Conservation (phyloP, 2,797 vertebrate species). For the Gymnoscopelus microlampas region DNA sequence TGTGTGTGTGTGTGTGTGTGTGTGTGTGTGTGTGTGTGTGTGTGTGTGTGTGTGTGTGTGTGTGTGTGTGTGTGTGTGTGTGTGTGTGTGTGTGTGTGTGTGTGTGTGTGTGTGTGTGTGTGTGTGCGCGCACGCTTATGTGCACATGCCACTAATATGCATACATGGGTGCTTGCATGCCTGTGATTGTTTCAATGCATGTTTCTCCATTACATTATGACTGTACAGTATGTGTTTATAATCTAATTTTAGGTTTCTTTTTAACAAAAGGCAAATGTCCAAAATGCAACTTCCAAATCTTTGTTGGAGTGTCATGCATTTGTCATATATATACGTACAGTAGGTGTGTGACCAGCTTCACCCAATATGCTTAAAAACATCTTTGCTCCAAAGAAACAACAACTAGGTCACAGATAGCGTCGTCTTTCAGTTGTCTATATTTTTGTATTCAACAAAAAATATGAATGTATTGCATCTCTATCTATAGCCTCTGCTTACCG, state of each 20-base stretch:
- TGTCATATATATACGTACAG: constrained; percentile 17
- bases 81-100: not conserved
- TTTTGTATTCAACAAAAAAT: constrained; percentile 40
- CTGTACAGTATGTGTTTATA: too few relatives aligned
- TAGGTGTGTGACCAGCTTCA: not conserved
- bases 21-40: constrained; percentile 21
- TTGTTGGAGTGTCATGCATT: constrained; percentile 10
- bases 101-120: not conserved
- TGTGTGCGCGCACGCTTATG: too few relatives aligned
- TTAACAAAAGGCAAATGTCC: not conserved
- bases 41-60: constrained; percentile 22
- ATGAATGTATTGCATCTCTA: constrained; percentile 53
- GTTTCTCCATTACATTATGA: too few relatives aligned
- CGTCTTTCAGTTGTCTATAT: too few relatives aligned
- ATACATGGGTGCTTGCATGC: too few relatives aligned
- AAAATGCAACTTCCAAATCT: not conserved
- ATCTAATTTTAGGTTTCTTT: too few relatives aligned
- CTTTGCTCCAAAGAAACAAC: constrained; percentile 17
- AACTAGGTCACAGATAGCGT: not conserved
- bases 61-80: not conserved
- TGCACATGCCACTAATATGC: too few relatives aligned
- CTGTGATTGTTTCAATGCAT: too few relatives aligned
- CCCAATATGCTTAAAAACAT: not conserved
- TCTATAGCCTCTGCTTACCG: constrained; percentile 62
- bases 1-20: constrained; percentile 35